Evolutionary conservation across 2,797 vertebrate genomes (phyloP), one percentile per base, ranked within the genome.

Genomic region (Trematomus bernacchii): DNA sequence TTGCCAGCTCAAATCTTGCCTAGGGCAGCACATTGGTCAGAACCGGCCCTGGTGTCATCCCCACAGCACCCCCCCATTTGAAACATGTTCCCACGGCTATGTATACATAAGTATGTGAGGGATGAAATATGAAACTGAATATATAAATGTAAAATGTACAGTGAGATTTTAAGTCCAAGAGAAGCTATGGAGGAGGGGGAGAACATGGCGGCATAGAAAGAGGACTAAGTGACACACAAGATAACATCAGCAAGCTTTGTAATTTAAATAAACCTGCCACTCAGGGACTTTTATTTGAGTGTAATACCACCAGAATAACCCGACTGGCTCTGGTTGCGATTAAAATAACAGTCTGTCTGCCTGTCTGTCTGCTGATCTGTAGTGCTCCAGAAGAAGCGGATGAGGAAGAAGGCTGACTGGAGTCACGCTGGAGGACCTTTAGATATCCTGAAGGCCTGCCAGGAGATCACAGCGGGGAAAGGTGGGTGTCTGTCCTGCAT

Each of bases 341-440:
- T 27, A 69, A 10, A 77, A 68, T 70, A 60, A 76, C 30, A 43
- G 4, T 58, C 19, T 58, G 19, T 68, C 16, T 77, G 6, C 53
- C 19, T 53, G 19, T 68, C 16, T 77, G 50, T 71, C 30, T 71
- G 52, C 27, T 62, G 64, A 23, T 4, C 27, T 71, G 1, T 64
- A 98, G 97, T 97, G 66, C 95, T 98, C 57, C 97, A 97, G 89
- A 97, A 97, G 89, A 95, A 88, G 88, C 95, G 95, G 71, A 95
- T 95, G 89, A 95, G 94, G 73, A 96, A 79, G 67, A 96, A 95
- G 50, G 89, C 90, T 53, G 94, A 93, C 54, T 96, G 96, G 95
- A 94, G 91, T 79, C 87, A 89, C 0, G 96, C 96, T 1, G 92
- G 96, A 83, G 97, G 97, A 44, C 96, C 96, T 0, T 87, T 93